Base-by-base conservation (phyloP, 2,113 vertebrate species). In the Xenopus laevis region DNA sequence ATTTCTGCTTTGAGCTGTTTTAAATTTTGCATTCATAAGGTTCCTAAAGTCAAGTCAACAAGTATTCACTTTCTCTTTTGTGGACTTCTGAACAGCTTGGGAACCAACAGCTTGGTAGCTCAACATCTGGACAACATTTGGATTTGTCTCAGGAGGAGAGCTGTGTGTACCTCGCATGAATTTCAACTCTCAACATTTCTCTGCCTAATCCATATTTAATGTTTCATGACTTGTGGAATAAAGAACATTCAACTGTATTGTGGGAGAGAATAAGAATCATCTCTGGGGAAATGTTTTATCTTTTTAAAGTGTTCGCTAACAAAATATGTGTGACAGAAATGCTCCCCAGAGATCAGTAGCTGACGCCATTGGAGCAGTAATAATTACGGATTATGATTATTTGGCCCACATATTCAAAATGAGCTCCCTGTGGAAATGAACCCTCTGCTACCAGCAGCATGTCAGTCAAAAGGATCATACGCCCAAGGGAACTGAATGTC, bases 121-220 rank as follows among this genome's bases (percentile, higher is more conserved):
- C 82, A 88, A 88, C 89, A 91, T 92, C 91, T 92, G 89, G 89
- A 87, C 85, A 82, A 83, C 86, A 87, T 87, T 87, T 86, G 79
- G 82, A 81, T 81, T 79, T 89, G 83, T 85, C 90, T 90, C 87
- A 86, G 82, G 87, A 88, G 87, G 86, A 87, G 84, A 83, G 13
- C 65, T 21, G 82, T 79, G 83, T 83, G 84, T 81, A 90, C 86
- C 89, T 89, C 89, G 65, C 7, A 88, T 88, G 89, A 86, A 89
- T 91, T 91, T 89, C 86, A 90, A 88, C 89, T 91, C 89, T 89
- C 87, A 90, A 87, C 86, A 85, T 90, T 87, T 87, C 86, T 86
- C 86, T 88, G 85, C 84, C 86, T 90, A 91, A 91, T 92, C 88
- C 91, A 90, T 91, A 91, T 91, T 92, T 92, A 89, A 92, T 91